Conservation (phyloP, 2,113 vertebrate species). For the Microcebus ravelobensis region DNA sequence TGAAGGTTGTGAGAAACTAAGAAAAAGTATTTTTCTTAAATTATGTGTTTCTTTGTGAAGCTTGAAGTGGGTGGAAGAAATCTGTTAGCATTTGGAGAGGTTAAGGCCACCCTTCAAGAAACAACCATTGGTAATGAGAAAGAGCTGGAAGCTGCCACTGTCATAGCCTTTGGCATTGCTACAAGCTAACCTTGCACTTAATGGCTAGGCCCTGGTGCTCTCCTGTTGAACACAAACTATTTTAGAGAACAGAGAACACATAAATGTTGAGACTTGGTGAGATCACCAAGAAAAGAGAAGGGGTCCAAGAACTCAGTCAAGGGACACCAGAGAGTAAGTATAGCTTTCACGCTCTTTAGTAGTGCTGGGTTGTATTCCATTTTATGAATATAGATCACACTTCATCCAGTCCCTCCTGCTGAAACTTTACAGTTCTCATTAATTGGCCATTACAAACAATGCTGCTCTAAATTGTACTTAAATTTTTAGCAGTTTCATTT, state of each 20-base stretch:
- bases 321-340: background rate
- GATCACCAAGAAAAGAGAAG: no score
- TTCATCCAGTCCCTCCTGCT: background rate
- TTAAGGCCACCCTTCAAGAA: background rate
- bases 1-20: background rate
- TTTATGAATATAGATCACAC: background rate
- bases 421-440: background rate
- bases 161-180: background rate
- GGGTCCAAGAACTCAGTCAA: background rate
- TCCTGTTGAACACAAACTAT: background rate
- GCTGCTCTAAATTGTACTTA: background rate
- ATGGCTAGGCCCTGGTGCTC: background rate
- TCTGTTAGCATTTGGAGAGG: background rate
- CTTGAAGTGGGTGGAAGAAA: background rate
- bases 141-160: background rate
- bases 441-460: background rate
- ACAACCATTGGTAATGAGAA: background rate
- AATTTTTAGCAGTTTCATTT: background rate
- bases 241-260: background rate
- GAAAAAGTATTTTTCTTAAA: background rate
- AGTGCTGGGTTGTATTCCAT: background rate
- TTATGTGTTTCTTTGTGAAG: background rate
- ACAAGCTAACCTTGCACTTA: background rate
- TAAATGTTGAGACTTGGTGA: background rate
- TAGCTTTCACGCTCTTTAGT: background rate